Evolutionary conservation across 2,113 vertebrate species (phyloP).

Genomic region (Eclectus roratus): DNA sequence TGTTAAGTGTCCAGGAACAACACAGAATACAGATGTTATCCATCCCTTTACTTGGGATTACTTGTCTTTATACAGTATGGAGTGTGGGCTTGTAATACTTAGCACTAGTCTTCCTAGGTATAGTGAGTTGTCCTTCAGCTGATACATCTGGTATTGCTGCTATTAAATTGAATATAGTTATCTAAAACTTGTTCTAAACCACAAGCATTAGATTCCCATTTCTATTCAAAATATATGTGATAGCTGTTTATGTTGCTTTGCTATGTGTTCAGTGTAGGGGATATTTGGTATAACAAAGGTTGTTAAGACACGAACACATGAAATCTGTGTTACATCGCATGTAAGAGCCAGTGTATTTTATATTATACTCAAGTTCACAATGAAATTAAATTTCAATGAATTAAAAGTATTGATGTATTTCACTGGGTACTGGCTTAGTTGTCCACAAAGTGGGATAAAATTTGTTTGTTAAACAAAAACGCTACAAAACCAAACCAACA

Average conservation of each 20-base stretch:
- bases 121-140: background rate
- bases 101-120: background rate
- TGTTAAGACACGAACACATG: background rate
- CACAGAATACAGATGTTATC: background rate
- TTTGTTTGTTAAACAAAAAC: background rate
- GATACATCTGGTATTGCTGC: background rate
- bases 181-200: background rate
- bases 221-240: background rate
- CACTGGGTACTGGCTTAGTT: background rate
- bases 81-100: background rate
- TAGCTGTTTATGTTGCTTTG: background rate
- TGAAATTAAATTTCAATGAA: background rate
- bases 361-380: background rate
- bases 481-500: background rate
- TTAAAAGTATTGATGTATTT: background rate
- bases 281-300: background rate
- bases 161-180: background rate
- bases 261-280: background rate
- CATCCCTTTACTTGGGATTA: background rate
- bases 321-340: background rate
- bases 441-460: background rate
- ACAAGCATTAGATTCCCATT: background rate
- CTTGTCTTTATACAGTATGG: background rate
- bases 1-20: background rate
- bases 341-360: background rate